phyloP scores from a whole-genome alignment of 2,113 vertebrate species.

The Centrocercus urophasianus region DNA sequence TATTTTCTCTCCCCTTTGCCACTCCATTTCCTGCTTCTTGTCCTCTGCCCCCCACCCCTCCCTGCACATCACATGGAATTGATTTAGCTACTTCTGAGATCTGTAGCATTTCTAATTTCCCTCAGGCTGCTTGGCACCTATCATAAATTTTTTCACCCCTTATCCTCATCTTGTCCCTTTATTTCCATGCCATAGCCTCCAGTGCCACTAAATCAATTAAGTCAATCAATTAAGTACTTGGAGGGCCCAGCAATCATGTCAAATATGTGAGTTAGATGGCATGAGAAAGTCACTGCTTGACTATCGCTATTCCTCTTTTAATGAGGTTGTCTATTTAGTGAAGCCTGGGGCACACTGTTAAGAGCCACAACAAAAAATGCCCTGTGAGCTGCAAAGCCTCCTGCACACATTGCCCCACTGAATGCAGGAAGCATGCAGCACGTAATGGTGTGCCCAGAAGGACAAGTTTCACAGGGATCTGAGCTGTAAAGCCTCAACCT shows the following conservation, averaged over 20 bases:
- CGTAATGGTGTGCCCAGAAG: background rate
- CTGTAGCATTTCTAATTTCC: constrained; percentile 72
- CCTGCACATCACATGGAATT: constrained; percentile 46
- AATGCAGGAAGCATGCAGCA: background rate
- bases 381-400: constrained; percentile 23
- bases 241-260: constrained; percentile 71
- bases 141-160: constrained; percentile 72
- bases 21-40: background rate
- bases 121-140: constrained; percentile 57
- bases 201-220: constrained; percentile 75
- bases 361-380: constrained; percentile 33
- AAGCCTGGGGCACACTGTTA: constrained; percentile 49
- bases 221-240: constrained; percentile 75
- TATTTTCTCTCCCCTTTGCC: constrained; percentile 15
- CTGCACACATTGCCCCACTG: background rate
- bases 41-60: constrained; percentile 18
- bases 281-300: constrained; percentile 60
- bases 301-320: constrained; percentile 65
- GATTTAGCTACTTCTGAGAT: constrained; percentile 68
- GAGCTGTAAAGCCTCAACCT: background rate
- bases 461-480: background rate
- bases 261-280: constrained; percentile 66
- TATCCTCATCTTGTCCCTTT: constrained; percentile 62
- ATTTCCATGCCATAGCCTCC: constrained; percentile 64
- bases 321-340: constrained; percentile 69